Percentiles rank a stretch among this genome's conserved stretches.
Conservation (phyloP, 1,140 invertebrate genomes). For the Arctopsyche grandis region DNA sequence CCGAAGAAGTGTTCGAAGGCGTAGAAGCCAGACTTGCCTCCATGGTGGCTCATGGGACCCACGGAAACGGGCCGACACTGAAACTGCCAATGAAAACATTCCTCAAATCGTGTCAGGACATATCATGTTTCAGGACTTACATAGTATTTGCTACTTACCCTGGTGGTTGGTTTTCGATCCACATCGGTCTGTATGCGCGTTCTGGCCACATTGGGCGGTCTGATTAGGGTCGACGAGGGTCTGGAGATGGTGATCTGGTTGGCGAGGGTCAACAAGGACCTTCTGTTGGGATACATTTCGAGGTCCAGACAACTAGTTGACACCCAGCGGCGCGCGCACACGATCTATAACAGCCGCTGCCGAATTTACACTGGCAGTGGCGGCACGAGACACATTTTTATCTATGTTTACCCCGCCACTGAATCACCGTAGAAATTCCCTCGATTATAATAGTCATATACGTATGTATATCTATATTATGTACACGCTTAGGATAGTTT, state of each 20-base stretch:
- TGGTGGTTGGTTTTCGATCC: neutral
- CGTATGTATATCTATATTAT: no score
- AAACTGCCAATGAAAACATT: conserved; percentile 34
- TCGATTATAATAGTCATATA: no score
- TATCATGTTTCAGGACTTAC: neutral
- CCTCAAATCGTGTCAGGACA: neutral
- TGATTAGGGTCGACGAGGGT: neutral
- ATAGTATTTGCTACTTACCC: neutral
- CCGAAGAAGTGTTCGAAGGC: conserved; percentile 45
- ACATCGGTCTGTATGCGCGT: neutral
- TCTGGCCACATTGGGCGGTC: neutral
- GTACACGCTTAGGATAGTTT: no score
- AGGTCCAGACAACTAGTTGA: neutral
- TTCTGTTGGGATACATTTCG: neutral
- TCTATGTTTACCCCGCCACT: neutral
- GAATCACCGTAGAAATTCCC: neutral
- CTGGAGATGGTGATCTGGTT: neutral
- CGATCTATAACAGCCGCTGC: conserved; percentile 31
- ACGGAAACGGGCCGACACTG: conserved; percentile 39
- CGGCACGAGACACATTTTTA: neutral
- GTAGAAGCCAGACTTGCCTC: conserved; percentile 50
- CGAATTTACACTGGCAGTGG: conserved; percentile 12
- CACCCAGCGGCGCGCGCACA: conserved; percentile 19
- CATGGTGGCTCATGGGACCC: conserved; percentile 21
- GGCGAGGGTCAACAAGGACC: neutral